Conservation (phyloP, 2,797 vertebrate species). For the Hypotaenidia okinawae region DNA sequence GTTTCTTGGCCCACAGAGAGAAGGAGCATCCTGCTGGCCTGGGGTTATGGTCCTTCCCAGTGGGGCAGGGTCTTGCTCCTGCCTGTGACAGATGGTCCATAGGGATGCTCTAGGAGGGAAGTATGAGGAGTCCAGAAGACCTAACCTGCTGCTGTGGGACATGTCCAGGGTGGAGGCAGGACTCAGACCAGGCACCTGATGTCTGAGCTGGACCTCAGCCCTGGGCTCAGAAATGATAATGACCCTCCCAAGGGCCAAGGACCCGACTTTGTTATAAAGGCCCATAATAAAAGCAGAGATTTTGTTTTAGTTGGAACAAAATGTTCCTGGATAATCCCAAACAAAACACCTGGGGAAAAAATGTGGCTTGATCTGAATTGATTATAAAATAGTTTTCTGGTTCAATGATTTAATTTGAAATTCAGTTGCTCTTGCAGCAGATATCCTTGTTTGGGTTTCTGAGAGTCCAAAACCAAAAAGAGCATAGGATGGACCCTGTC, state of each 20-base stretch:
- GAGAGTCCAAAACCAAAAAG: fast-evolving
- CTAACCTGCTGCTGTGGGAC: not conserved
- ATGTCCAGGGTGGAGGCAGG: not conserved
- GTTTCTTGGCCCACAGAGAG: not conserved
- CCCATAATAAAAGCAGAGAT: not conserved
- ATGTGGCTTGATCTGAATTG: not conserved
- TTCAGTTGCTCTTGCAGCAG: not conserved
- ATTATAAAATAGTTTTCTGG: not conserved
- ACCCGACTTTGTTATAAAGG: not conserved
- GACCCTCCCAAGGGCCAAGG: not conserved
- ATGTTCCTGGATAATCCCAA: not conserved
- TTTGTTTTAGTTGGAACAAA: not conserved
- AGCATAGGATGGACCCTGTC: not conserved
- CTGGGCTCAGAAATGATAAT: not conserved
- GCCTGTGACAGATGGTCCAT: fast-evolving
- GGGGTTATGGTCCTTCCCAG: not conserved
- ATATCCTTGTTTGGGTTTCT: not conserved
- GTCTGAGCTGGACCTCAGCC: not conserved
- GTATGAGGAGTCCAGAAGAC: not conserved
- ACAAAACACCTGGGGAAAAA: not conserved
- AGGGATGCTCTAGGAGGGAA: not conserved
- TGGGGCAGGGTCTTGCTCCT: not conserved
- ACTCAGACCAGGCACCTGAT: not conserved
- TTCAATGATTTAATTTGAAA: not conserved
- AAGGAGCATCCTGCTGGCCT: not conserved